phyloP scores from a whole-genome alignment of 2,113 vertebrate species.

The Symphodus melops region DNA sequence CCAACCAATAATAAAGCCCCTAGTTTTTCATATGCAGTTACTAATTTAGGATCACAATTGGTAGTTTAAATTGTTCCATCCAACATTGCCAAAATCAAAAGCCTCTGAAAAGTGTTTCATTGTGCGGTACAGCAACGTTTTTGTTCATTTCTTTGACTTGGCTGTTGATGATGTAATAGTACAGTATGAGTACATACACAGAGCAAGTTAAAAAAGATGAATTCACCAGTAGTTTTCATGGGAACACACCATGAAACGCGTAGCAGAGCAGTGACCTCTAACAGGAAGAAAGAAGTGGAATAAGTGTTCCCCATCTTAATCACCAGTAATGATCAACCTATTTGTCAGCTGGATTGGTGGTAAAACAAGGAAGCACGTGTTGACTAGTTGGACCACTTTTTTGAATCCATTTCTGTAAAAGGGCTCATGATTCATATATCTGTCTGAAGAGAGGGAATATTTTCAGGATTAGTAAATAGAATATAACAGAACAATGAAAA shows the following conservation, averaged over 20 bases:
- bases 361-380: conserved; percentile 13
- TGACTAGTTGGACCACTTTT: conserved; percentile 12
- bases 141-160: neutral
- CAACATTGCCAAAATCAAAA: neutral
- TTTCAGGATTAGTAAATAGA: too few relatives aligned
- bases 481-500: too few relatives aligned
- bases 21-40: neutral
- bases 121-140: neutral
- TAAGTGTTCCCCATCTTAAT: neutral
- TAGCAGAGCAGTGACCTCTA: conserved; percentile 4
- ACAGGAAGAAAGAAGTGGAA: neutral
- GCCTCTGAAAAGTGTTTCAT: too few relatives aligned
- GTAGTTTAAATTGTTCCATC: neutral
- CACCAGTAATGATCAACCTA: neutral
- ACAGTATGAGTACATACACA: neutral
- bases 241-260: conserved; percentile 6
- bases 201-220: conserved; percentile 9
- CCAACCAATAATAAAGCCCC: neutral
- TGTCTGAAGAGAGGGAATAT: too few relatives aligned
- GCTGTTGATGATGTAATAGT: conserved; percentile 13
- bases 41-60: neutral
- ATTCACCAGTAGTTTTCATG: conserved; percentile 2
- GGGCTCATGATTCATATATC: too few relatives aligned
- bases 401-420: too few relatives aligned
- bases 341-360: conserved; percentile 18